Evolutionary conservation across 2,797 vertebrate species (phyloP).

Genomic region (Fistularia commersonii): DNA sequence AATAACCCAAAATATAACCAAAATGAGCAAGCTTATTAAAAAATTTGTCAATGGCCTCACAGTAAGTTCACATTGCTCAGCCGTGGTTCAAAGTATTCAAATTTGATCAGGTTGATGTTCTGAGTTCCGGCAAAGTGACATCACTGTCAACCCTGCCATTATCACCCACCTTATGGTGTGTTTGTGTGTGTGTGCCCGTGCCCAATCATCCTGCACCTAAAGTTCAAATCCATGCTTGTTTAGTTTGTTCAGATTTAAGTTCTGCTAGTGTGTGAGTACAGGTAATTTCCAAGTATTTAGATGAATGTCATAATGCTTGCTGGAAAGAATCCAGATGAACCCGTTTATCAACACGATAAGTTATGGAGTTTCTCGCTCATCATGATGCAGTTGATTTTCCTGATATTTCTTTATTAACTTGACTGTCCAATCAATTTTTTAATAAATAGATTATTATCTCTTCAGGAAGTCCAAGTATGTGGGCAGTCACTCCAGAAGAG

Average conservation of each 20-base stretch:
- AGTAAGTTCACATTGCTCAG: no score
- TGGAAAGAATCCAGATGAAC: not conserved
- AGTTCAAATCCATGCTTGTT: not conserved
- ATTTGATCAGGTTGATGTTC: no score
- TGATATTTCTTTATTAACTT: no score
- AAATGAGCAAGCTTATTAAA: no score
- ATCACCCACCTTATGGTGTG: not conserved
- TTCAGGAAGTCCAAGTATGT: conserved; percentile 84
- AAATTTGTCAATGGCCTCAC: no score
- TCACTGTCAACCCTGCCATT: no score
- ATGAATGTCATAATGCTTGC: not conserved
- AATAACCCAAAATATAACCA: no score
- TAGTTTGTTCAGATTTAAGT: conserved; percentile 7
- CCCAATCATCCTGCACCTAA: not conserved
- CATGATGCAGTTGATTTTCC: no score
- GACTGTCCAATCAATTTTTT: not conserved
- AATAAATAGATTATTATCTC: conserved; percentile 3
- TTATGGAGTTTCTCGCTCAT: no score
- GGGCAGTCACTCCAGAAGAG: conserved; percentile 93
- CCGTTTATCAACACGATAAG: no score
- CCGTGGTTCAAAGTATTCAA: no score
- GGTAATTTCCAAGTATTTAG: conserved; percentile 2
- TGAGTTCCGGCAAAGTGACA: no score
- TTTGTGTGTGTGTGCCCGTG: not conserved
- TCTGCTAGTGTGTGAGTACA: not conserved